Conservation (phyloP, 2,888 invertebrate species). For the Cephus nigrinus region DNA sequence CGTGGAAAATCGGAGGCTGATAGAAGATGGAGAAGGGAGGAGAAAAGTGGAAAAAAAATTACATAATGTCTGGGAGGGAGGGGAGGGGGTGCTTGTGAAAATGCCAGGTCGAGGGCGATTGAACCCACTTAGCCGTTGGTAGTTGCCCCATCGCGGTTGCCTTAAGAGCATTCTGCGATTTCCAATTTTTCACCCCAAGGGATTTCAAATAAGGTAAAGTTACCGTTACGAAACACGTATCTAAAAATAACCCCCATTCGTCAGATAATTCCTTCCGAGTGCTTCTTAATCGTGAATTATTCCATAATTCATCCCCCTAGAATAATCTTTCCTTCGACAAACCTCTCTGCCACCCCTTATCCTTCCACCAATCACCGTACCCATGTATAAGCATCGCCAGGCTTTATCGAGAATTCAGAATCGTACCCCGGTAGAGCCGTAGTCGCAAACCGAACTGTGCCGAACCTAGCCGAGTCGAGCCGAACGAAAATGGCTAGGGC, state of each 20-base stretch:
- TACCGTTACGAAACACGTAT: slow-evolving; percentile 17
- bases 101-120: slow-evolving; percentile 44
- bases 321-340: not conserved
- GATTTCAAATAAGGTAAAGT: slow-evolving; percentile 34
- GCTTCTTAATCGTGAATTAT: slow-evolving; percentile 24
- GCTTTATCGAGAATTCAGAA: not conserved
- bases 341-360: not conserved
- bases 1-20: slow-evolving; percentile 11
- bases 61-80: not conserved
- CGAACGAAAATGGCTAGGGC: not conserved
- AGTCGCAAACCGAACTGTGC: not conserved
- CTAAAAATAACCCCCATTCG: not conserved
- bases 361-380: not conserved
- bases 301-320: not conserved
- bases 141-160: slow-evolving; percentile 26
- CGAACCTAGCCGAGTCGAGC: not conserved
- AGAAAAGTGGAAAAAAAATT: slow-evolving; percentile 10
- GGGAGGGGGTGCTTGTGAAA: slow-evolving; percentile 7
- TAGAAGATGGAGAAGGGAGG: slow-evolving; percentile 9
- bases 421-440: not conserved
- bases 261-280: slow-evolving; percentile 22
- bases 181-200: slow-evolving; percentile 56
- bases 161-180: slow-evolving; percentile 53
- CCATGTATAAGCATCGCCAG: not conserved
- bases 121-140: slow-evolving; percentile 48